These are phyloP conservation scores for Pedetes capensis DNA, from an alignment of 2,113 vertebrate genomes.

Conservation along the genomic window DNA sequence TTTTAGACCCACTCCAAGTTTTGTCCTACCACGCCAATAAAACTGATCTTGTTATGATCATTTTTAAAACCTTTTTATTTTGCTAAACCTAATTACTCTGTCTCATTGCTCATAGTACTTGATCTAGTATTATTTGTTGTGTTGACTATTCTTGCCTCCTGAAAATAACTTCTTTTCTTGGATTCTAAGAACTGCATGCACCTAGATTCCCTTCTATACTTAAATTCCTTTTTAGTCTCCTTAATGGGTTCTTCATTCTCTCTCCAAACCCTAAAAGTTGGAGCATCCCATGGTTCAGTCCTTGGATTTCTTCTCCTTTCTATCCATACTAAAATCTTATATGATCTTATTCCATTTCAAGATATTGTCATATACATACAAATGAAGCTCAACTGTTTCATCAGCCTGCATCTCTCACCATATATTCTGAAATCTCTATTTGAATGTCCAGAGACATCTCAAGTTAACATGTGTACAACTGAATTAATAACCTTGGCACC, in stretches of 20 bases:
- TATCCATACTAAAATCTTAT: too few species aligned
- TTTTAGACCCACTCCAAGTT: background rate
- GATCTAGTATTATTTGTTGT: background rate
- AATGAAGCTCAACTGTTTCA: background rate
- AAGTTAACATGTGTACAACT: background rate
- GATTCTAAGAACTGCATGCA: background rate
- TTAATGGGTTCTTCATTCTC: background rate
- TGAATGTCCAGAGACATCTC: background rate
- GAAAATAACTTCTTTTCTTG: background rate
- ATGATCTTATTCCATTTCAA: too few species aligned
- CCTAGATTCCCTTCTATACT: background rate
- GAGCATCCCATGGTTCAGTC: background rate
- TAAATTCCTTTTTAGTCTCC: background rate
- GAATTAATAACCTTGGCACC: background rate
- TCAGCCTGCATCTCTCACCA: background rate
- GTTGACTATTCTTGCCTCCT: background rate
- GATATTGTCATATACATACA: background rate
- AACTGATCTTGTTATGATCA: background rate
- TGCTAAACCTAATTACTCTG: background rate
- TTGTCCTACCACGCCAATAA: background rate
- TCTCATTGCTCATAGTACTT: background rate
- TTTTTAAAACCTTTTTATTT: background rate
- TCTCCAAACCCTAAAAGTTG: background rate
- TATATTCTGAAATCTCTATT: background rate
- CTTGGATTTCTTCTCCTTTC: too few species aligned